Percentiles rank a stretch among this genome's conserved stretches.
Conservation (phyloP, 2,888 invertebrate species). For the Leptothorax acervorum region DNA sequence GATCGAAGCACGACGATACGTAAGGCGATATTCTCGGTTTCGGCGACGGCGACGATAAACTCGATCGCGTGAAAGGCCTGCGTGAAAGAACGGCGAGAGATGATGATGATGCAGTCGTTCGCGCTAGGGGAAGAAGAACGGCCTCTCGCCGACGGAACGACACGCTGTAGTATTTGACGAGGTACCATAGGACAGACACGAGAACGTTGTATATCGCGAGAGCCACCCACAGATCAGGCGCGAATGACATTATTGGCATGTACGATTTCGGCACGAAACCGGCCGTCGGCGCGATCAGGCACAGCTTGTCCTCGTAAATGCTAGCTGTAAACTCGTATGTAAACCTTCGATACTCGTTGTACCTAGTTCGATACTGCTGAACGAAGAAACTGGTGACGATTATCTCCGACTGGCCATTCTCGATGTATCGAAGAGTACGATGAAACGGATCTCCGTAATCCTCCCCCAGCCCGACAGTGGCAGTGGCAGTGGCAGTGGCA, state of each 20-base stretch:
- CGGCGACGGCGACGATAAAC: constrained; percentile 58
- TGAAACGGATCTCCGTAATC: constrained; percentile 69
- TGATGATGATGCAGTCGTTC: not conserved
- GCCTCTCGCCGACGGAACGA: constrained; percentile 13
- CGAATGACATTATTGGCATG: constrained; percentile 75
- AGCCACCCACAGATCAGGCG: constrained; percentile 67
- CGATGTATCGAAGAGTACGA: constrained; percentile 59
- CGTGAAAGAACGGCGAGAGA: not conserved
- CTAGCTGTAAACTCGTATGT: constrained; percentile 69
- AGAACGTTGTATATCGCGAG: constrained; percentile 68
- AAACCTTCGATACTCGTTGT: constrained; percentile 54
- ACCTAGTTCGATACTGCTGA: constrained; percentile 30
- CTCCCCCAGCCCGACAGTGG: too few relatives aligned
- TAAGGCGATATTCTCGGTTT: constrained; percentile 61
- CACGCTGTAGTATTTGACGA: constrained; percentile 48
- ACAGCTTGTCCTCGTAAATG: constrained; percentile 73
- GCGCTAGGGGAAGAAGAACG: not conserved
- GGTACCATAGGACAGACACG: constrained; percentile 70
- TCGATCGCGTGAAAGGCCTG: not conserved
- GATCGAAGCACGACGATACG: constrained; percentile 51
- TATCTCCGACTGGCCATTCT: constrained; percentile 63
- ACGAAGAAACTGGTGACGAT: constrained; percentile 72
- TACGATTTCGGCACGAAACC: constrained; percentile 71
- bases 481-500: not conserved
- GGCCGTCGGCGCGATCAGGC: constrained; percentile 71